A percentile compares a stretch with the other conserved stretches of the same genome.
These are phyloP conservation scores for Oegoconia quadripuncta DNA, from an alignment of 2,888 invertebrate species.

Conservation along the genomic window DNA sequence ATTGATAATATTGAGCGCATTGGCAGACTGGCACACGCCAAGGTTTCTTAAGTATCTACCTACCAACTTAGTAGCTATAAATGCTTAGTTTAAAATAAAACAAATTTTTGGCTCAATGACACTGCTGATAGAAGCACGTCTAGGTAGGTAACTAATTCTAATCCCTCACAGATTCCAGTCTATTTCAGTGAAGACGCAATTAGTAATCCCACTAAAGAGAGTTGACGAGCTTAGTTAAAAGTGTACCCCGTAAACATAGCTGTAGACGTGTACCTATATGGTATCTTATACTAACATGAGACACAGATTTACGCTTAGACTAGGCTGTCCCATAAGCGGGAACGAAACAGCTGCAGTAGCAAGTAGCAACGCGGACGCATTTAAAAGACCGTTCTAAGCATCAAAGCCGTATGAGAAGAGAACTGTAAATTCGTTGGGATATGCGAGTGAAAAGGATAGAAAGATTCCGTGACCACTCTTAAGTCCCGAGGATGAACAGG, in stretches of 20 bases:
- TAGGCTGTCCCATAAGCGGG: constrained; percentile 25
- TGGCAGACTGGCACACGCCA: too few relatives aligned
- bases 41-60: too few relatives aligned
- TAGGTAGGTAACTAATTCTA: too few relatives aligned
- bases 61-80: too few relatives aligned
- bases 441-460: constrained; percentile 40
- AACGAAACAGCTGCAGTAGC: constrained; percentile 30
- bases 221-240: constrained; percentile 30
- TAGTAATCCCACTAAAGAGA: constrained; percentile 44
- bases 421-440: constrained; percentile 28
- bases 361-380: constrained; percentile 24
- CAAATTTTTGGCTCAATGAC: too few relatives aligned
- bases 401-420: constrained; percentile 25
- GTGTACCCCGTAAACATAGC: constrained; percentile 27
- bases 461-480: constrained; percentile 49
- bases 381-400: constrained; percentile 29
- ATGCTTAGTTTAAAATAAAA: too few relatives aligned
- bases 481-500: constrained; percentile 46
- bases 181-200: constrained; percentile 59
- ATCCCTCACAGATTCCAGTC: too few relatives aligned
- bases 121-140: too few relatives aligned
- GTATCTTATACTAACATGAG: constrained; percentile 29
- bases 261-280: constrained; percentile 24
- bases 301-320: constrained; percentile 35
- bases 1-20: too few relatives aligned